Evolutionary conservation across 2,797 vertebrate species (phyloP).

Genomic region (Acanthiza pusilla): DNA sequence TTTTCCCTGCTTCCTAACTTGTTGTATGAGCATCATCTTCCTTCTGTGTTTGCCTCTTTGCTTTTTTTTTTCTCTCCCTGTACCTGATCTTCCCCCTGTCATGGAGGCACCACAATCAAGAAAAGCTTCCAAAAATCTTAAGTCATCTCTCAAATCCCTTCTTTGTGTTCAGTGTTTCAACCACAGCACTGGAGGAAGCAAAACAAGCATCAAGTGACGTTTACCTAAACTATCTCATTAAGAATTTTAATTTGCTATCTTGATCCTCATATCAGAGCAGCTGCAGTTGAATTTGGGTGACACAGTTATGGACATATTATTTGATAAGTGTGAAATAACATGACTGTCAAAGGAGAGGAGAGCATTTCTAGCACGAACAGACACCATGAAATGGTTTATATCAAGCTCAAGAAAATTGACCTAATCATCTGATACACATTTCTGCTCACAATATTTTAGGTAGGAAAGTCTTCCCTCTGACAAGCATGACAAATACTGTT

Average conservation of each 20-base stretch:
- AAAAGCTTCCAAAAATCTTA: neutral
- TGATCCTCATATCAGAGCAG: neutral
- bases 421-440: constrained; percentile 37
- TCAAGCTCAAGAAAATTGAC: constrained; percentile 27
- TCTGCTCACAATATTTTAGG: constrained; percentile 30
- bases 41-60: fast-evolving
- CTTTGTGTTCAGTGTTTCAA: neutral
- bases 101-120: neutral
- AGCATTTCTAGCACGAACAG: neutral
- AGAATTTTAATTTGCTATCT: constrained; percentile 43
- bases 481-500: constrained; percentile 42
- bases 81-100: neutral
- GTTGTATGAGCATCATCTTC: neutral
- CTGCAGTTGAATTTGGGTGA: constrained; percentile 15
- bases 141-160: neutral
- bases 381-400: neutral
- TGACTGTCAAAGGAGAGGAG: neutral
- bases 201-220: neutral
- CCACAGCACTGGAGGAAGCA: neutral
- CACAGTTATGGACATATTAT: neutral
- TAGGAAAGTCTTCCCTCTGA: constrained; percentile 19
- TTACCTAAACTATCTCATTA: neutral
- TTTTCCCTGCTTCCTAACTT: neutral
- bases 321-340: constrained; percentile 44
- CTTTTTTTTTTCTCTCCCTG: neutral